phyloP scores from a whole-genome alignment of 2,113 vertebrate species.

The Dipodomys stephensi region DNA sequence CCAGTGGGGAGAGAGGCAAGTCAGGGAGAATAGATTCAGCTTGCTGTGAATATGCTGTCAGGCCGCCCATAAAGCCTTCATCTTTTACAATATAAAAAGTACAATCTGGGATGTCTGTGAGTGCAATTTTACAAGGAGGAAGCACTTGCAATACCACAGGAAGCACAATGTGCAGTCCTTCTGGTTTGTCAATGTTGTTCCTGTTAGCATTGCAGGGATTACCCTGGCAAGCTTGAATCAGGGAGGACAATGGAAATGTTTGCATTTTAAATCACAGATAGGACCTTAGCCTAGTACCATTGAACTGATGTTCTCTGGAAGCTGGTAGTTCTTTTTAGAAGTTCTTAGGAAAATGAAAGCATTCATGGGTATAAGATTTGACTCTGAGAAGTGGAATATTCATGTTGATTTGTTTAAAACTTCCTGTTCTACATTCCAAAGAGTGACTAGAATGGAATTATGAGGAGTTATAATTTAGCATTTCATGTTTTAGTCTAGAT shows the following conservation, averaged over 20 bases:
- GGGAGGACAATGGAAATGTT: not conserved
- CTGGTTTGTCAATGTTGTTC: not conserved
- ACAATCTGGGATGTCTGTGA: not conserved
- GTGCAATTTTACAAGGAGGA: not conserved
- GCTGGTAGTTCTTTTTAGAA: not conserved
- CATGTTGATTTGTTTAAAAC: not conserved
- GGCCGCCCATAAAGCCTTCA: not conserved
- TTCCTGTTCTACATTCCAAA: slow-evolving; percentile 21
- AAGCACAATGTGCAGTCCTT: slow-evolving; percentile 45
- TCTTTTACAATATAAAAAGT: not conserved
- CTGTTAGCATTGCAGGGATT: not conserved
- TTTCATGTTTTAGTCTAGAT: slow-evolving; percentile 21
- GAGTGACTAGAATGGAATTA: not conserved
- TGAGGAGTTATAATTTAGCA: not conserved
- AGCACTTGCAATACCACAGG: not conserved
- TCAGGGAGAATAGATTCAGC: not conserved
- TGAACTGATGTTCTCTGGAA: not conserved
- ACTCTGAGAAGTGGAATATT: not conserved
- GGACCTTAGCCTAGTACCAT: not conserved
- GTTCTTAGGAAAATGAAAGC: not conserved
- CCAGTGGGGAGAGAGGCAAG: not conserved
- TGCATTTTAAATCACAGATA: not conserved
- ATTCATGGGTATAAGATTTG: not conserved
- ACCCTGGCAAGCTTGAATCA: slow-evolving; percentile 50
- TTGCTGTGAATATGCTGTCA: slow-evolving; percentile 11